phyloP scores from a whole-genome alignment of 2,797 vertebrate species.

The Gymnoscopelus microlampas region DNA sequence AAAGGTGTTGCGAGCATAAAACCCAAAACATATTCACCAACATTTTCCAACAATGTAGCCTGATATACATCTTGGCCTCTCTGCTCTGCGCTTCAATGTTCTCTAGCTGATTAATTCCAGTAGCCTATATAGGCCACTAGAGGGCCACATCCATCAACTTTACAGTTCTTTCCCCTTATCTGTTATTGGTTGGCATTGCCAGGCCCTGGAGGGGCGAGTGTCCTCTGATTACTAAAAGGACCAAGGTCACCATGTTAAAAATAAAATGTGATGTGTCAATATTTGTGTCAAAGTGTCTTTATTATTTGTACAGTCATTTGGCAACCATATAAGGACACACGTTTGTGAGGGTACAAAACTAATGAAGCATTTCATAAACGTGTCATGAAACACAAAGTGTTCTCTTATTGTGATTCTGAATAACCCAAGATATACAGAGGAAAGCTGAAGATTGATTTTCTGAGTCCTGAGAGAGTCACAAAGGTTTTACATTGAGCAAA shows the following conservation, averaged over 20 bases:
- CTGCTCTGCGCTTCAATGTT: no score
- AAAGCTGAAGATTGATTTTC: neutral
- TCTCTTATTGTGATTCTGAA: neutral
- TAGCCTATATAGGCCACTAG: conserved; percentile 43
- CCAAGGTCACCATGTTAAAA: neutral
- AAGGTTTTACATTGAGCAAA: neutral
- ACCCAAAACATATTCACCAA: no score
- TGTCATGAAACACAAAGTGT: neutral
- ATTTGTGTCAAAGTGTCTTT: conserved; percentile 3
- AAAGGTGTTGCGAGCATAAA: no score
- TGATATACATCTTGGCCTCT: no score
- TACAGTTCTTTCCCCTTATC: neutral
- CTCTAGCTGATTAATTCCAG: neutral
- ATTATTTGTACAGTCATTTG: no score
- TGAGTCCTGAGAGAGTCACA: conserved; percentile 15
- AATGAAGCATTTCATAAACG: neutral
- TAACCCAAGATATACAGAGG: neutral
- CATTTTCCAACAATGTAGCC: no score
- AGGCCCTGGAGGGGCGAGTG: no score
- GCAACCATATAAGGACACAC: no score
- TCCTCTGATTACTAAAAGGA: no score
- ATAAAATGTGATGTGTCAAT: neutral
- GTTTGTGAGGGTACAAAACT: no score
- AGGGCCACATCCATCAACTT: conserved; percentile 39
- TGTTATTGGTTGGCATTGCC: no score